A percentile compares a stretch with the other conserved stretches of the same genome.
Evolutionary conservation across 2,113 vertebrate genomes (phyloP).

Genomic region (Scophthalmus maximus): DNA sequence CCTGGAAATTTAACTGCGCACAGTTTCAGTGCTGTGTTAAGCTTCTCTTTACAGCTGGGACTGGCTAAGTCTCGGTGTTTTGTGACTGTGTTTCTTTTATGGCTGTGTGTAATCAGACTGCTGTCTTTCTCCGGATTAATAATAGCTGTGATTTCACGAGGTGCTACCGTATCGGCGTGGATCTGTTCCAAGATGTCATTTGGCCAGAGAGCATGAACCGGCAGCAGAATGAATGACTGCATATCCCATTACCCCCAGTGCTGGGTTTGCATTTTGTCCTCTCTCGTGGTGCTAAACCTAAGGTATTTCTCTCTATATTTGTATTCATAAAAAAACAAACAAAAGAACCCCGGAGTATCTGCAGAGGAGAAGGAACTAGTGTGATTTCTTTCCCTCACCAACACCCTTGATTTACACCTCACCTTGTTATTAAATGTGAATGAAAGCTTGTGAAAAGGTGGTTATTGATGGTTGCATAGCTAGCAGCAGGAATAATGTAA

Average conservation of each 20-base stretch:
- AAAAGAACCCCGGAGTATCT: conserved; percentile 27
- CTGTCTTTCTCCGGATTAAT: conserved; percentile 69
- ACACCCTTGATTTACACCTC: conserved; percentile 40
- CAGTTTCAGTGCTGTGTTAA: conserved; percentile 41
- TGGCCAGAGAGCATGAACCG: conserved; percentile 74
- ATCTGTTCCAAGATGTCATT: conserved; percentile 73
- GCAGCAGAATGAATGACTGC: conserved; percentile 77
- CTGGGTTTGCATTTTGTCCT: conserved; percentile 76
- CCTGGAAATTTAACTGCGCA: conserved; percentile 48
- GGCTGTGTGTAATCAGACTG: conserved; percentile 67
- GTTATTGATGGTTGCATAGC: conserved; percentile 47
- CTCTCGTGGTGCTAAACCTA: conserved; percentile 60
- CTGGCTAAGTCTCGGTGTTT: conserved; percentile 39
- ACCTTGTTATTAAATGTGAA: conserved; percentile 49
- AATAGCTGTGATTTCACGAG: conserved; percentile 70
- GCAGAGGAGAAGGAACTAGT: conserved; percentile 40
- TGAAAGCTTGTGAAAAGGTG: conserved; percentile 46
- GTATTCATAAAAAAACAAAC: too few species aligned
- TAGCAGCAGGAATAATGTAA: conserved; percentile 69
- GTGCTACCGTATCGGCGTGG: conserved; percentile 70
- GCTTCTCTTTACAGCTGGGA: conserved; percentile 36
- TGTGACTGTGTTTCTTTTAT: conserved; percentile 57
- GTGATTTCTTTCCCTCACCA: conserved; percentile 37
- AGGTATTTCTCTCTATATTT: conserved; percentile 55
- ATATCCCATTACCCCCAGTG: conserved; percentile 76